A percentile compares a stretch with the other conserved stretches of the same genome.
phyloP scores from a whole-genome alignment of 2,113 vertebrate genomes.

The Otocyon megalotis region DNA sequence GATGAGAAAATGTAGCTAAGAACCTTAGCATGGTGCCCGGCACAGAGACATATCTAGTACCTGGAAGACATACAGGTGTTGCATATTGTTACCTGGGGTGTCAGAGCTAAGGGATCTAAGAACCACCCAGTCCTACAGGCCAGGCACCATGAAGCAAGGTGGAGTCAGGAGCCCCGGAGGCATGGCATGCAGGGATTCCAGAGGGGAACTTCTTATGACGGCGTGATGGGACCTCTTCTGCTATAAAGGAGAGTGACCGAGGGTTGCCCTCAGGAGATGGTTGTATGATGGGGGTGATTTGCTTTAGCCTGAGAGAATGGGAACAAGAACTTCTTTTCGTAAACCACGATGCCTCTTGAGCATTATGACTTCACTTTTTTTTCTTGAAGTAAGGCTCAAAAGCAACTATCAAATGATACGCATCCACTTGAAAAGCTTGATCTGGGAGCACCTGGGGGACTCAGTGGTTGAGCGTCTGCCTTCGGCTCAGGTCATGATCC shows the following conservation, averaged over 20 bases:
- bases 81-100: background rate
- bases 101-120: background rate
- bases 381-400: slow-evolving; percentile 50
- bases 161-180: background rate
- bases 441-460: background rate
- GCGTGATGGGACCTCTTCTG: background rate
- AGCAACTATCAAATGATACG: slow-evolving; percentile 44
- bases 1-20: background rate
- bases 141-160: background rate
- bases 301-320: background rate
- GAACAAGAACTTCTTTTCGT: slow-evolving; percentile 61
- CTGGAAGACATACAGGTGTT: background rate
- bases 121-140: background rate
- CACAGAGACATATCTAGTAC: background rate
- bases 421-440: slow-evolving; percentile 23
- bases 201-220: background rate
- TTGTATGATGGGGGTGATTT: background rate
- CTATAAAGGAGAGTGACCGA: background rate
- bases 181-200: background rate
- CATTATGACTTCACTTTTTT: slow-evolving; percentile 57
- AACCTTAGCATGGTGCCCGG: background rate
- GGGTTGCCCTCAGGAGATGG: background rate
- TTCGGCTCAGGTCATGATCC: too few species aligned
- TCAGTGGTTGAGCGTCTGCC: too few species aligned
- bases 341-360: slow-evolving; percentile 11